A percentile compares a stretch with the other conserved stretches of the same genome.
Conservation (phyloP, 2,797 vertebrate species). For the Pipistrellus pipistrellus region DNA sequence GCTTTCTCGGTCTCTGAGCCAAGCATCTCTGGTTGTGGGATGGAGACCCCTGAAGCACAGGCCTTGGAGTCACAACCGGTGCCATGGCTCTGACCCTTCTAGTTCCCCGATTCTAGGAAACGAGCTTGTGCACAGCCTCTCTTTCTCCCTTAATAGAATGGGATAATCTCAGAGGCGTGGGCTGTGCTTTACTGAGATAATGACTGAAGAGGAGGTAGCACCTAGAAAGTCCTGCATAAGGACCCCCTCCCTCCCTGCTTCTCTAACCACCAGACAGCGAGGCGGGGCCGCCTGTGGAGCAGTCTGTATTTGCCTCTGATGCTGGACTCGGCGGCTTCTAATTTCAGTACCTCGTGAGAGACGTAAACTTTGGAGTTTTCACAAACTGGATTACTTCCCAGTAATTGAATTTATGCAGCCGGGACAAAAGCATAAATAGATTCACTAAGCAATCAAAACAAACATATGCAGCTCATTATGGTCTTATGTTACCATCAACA, state of each 20-base stretch:
- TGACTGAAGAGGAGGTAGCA: background rate
- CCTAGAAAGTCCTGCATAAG: background rate
- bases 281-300: background rate
- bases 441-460: constrained; percentile 53
- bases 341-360: constrained; percentile 39
- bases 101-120: background rate
- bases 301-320: background rate
- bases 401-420: constrained; percentile 19
- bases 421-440: constrained; percentile 57
- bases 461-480: constrained; percentile 27
- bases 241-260: background rate
- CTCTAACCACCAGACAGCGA: background rate
- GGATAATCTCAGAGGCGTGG: background rate
- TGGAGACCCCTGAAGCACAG: background rate
- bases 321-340: background rate
- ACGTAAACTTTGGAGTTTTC: constrained; percentile 39
- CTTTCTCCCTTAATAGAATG: background rate
- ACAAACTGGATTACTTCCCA: constrained; percentile 55
- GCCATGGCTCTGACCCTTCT: background rate
- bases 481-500: constrained; percentile 27
- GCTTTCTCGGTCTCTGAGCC: background rate
- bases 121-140: background rate
- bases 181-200: background rate
- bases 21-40: background rate
- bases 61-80: background rate